Conservation (phyloP, 2,113 vertebrate genomes). For the Trogon surrucura region DNA sequence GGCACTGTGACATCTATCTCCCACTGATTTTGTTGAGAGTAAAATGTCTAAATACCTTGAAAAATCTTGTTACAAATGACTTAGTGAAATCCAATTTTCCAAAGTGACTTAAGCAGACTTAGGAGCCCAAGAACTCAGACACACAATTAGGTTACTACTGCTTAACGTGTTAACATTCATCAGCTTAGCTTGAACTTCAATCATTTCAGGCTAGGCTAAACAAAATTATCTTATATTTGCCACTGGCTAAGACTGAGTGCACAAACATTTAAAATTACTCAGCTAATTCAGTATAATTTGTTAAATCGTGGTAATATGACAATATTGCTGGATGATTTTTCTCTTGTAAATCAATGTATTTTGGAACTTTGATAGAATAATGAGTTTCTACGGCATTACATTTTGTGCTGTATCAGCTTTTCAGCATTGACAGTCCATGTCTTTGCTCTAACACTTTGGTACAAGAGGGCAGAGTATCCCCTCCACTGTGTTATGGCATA, state of each 20-base stretch:
- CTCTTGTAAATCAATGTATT: not conserved
- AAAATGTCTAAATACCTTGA: constrained; percentile 52
- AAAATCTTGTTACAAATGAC: constrained; percentile 59
- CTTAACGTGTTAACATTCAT: constrained; percentile 35
- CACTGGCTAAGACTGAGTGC: not conserved
- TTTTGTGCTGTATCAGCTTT: not conserved
- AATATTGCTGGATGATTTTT: not conserved
- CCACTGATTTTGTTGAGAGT: constrained; percentile 27
- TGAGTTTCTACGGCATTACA: not conserved
- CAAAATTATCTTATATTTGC: not conserved
- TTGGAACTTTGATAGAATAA: not conserved
- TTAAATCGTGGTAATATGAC: not conserved
- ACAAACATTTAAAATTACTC: not conserved
- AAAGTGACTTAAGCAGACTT: constrained; percentile 54
- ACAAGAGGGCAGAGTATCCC: not conserved
- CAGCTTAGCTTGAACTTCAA: constrained; percentile 37
- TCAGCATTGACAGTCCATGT: not conserved
- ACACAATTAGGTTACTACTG: constrained; percentile 27
- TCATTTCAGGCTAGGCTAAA: constrained; percentile 26
- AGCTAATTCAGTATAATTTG: not conserved
- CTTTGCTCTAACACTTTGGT: not conserved
- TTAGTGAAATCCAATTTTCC: constrained; percentile 58
- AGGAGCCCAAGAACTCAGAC: constrained; percentile 15
- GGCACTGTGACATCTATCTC: not conserved
- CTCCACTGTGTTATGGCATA: not conserved